Evolutionary conservation across 2,888 invertebrate species (phyloP).

Genomic region (Anthrax anthrax): DNA sequence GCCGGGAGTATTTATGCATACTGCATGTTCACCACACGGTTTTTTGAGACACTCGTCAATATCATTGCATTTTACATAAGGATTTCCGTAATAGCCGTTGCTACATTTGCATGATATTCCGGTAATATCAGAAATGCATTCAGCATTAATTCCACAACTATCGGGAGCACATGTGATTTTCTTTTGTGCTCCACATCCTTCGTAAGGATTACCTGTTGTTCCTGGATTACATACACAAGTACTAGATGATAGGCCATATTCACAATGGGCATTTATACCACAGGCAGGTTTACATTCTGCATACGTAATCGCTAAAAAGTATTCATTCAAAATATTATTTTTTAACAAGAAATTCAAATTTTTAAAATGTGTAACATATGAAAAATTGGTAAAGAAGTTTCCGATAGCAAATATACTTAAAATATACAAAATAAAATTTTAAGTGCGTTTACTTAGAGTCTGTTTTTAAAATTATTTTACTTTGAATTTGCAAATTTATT

Average conservation of each 20-base stretch:
- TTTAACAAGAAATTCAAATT: no score
- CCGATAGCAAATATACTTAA: no score
- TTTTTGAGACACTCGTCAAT: constrained; percentile 67
- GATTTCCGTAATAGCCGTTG: constrained; percentile 72
- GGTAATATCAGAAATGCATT: constrained; percentile 60
- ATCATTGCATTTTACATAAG: constrained; percentile 72
- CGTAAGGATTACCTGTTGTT: constrained; percentile 76
- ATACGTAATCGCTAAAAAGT: constrained; percentile 52
- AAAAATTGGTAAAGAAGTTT: no score
- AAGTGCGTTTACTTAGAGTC: no score
- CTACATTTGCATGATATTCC: constrained; percentile 71
- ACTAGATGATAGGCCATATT: constrained; percentile 56
- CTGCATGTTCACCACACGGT: constrained; percentile 71
- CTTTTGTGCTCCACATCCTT: constrained; percentile 56
- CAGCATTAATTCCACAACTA: constrained; percentile 63
- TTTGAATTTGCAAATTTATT: no score
- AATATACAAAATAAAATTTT: no score
- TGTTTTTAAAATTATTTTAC: no score
- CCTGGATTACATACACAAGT: constrained; percentile 74
- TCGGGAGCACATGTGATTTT: constrained; percentile 56
- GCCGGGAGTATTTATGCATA: constrained; percentile 80
- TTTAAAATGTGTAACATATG: no score
- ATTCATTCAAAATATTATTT: not conserved
- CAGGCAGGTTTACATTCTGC: constrained; percentile 70
- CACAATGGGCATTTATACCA: constrained; percentile 73